Evolutionary conservation across 2,113 vertebrate genomes (phyloP).

Genomic region (Oryzias melastigma): DNA sequence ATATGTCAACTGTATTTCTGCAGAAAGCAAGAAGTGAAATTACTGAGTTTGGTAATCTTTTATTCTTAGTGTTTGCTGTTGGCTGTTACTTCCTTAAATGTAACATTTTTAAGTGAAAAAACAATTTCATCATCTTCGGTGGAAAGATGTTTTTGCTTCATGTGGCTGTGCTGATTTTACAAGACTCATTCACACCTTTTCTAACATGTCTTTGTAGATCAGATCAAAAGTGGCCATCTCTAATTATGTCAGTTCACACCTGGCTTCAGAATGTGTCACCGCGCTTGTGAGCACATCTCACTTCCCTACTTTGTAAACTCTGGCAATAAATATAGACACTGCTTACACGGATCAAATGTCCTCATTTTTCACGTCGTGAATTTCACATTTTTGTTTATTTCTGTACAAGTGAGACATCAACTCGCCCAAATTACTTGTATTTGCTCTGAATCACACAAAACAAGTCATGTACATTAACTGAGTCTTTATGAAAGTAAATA

Average conservation of each 20-base stretch:
- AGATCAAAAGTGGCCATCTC: not conserved
- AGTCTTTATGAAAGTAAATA: too few species aligned
- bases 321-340: not conserved
- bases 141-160: slow-evolving; percentile 11
- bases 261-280: not conserved
- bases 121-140: slow-evolving; percentile 51
- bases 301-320: not conserved
- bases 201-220: not conserved
- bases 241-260: not conserved
- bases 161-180: not conserved
- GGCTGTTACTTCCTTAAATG: slow-evolving; percentile 75
- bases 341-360: not conserved
- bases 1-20: slow-evolving; percentile 62
- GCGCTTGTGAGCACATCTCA: not conserved
- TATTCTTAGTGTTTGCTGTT: slow-evolving; percentile 70
- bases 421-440: too few species aligned
- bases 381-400: not conserved
- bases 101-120: slow-evolving; percentile 40
- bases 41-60: slow-evolving; percentile 75
- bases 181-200: not conserved
- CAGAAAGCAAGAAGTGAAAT: slow-evolving; percentile 79
- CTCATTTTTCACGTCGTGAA: not conserved
- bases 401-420: too few species aligned
- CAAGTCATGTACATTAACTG: too few species aligned
- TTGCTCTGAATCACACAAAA: too few species aligned